A percentile compares a stretch with the other conserved stretches of the same genome.
These are phyloP conservation scores for Myripristis murdjan DNA, from an alignment of 2,797 vertebrate species.

Conservation along the genomic window DNA sequence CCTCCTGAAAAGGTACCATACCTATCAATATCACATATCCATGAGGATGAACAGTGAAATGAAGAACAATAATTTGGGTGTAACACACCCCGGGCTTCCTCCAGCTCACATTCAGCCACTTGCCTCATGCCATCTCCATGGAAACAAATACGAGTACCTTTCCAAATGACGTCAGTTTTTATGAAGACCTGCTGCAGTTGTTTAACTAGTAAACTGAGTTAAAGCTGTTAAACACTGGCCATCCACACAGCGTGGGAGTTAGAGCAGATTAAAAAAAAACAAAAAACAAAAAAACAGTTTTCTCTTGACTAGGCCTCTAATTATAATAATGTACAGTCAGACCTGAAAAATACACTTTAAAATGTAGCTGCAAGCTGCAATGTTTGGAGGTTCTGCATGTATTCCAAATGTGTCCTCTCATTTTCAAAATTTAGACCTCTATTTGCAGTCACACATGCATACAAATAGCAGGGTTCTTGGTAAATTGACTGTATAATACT, in stretches of 20 bases:
- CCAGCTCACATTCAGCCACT: constrained; percentile 41
- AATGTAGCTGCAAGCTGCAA: background rate
- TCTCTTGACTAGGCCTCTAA: background rate
- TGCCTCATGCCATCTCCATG: constrained; percentile 62
- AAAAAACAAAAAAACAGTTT: background rate
- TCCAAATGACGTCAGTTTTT: constrained; percentile 21
- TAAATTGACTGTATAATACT: no score
- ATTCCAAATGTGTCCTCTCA: background rate
- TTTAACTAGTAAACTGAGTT: constrained; percentile 3
- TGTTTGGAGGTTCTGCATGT: background rate
- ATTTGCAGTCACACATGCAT: no score
- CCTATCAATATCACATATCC: background rate
- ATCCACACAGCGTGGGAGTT: background rate
- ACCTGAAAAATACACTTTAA: background rate
- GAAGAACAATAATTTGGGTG: constrained; percentile 2
- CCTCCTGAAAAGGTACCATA: background rate
- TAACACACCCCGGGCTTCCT: constrained; percentile 28
- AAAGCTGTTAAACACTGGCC: background rate
- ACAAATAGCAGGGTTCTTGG: no score
- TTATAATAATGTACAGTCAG: background rate
- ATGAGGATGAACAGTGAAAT: background rate
- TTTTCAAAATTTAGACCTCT: background rate
- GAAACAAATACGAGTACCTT: constrained; percentile 63
- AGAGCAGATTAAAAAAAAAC: background rate
- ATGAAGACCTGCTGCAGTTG: constrained; percentile 23